A percentile compares a stretch with the other conserved stretches of the same genome.
Conservation (phyloP, 2,888 invertebrate genomes). For the Leptothorax acervorum region DNA sequence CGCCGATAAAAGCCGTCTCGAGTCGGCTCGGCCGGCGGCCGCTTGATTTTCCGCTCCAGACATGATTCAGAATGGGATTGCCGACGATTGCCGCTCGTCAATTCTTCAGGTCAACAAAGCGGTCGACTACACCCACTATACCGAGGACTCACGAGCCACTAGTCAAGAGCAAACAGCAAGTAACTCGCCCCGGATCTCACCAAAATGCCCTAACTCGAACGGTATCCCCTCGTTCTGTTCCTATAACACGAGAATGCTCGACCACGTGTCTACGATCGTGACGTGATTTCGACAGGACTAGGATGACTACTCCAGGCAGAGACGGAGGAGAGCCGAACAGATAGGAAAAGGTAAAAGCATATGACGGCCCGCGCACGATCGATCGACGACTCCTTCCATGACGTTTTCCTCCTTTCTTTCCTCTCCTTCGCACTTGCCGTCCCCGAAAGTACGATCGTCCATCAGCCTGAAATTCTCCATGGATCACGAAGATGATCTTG, state of each 20-base stretch:
- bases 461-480: slow-evolving; percentile 56
- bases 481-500: slow-evolving; percentile 64
- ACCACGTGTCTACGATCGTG: slow-evolving; percentile 55
- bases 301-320: slow-evolving; percentile 47
- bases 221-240: slow-evolving; percentile 33
- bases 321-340: neutral
- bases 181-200: slow-evolving; percentile 48
- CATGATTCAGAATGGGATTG: slow-evolving; percentile 12
- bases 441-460: slow-evolving; percentile 49
- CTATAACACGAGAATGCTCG: slow-evolving; percentile 51
- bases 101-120: slow-evolving; percentile 71
- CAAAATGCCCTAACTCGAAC: slow-evolving; percentile 51
- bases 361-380: slow-evolving; percentile 52
- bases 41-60: slow-evolving; percentile 3
- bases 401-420: neutral
- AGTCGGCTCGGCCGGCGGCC: neutral
- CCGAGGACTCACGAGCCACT: slow-evolving; percentile 51
- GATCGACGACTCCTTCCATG: slow-evolving; percentile 53
- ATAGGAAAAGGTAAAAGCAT: slow-evolving; percentile 20
- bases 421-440: too few species aligned
- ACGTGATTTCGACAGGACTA: slow-evolving; percentile 65
- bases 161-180: slow-evolving; percentile 65
- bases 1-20: slow-evolving; percentile 43
- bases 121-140: slow-evolving; percentile 9
- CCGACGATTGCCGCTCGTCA: slow-evolving; percentile 57